A percentile compares a stretch with the other conserved stretches of the same genome.
Conservation (phyloP, 1,140 invertebrate genomes). For the Carposina sasakii region DNA sequence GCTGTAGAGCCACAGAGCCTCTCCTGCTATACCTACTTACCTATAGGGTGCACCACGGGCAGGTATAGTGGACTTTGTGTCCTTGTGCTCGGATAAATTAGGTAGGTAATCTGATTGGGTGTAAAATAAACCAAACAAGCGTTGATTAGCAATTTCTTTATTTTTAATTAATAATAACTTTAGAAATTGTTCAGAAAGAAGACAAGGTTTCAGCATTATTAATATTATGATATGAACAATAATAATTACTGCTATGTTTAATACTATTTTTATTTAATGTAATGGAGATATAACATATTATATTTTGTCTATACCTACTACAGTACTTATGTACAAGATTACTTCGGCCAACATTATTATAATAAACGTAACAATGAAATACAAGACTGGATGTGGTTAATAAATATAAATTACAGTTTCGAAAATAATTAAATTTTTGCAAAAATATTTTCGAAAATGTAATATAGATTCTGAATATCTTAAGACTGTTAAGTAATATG, state of each 20-base stretch:
- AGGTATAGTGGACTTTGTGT: no score
- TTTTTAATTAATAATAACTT: slow-evolving; percentile 73
- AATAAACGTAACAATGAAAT: slow-evolving; percentile 50
- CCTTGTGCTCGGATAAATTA: no score
- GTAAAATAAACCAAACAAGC: slow-evolving; percentile 50
- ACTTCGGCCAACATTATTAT: slow-evolving; percentile 36
- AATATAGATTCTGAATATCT: no score
- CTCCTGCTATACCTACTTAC: no score
- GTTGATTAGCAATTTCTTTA: slow-evolving; percentile 71
- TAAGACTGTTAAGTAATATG: no score
- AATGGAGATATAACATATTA: slow-evolving; percentile 56
- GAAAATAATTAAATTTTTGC: no score
- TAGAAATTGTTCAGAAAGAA: slow-evolving; percentile 75
- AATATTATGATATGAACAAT: slow-evolving; percentile 74
- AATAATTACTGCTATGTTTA: slow-evolving; percentile 70
- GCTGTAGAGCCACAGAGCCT: no score
- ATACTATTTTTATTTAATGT: slow-evolving; percentile 55
- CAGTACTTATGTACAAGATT: slow-evolving; percentile 48
- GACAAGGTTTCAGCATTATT: slow-evolving; percentile 69
- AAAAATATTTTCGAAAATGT: no score
- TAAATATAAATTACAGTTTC: no score
- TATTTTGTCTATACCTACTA: slow-evolving; percentile 42
- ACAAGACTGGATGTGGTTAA: slow-evolving; percentile 24
- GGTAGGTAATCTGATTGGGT: no score
- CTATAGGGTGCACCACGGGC: no score